Percentiles rank a stretch among this genome's conserved stretches.
phyloP scores from a whole-genome alignment of 2,888 invertebrate genomes.

The Chrysotoxum bicinctum region DNA sequence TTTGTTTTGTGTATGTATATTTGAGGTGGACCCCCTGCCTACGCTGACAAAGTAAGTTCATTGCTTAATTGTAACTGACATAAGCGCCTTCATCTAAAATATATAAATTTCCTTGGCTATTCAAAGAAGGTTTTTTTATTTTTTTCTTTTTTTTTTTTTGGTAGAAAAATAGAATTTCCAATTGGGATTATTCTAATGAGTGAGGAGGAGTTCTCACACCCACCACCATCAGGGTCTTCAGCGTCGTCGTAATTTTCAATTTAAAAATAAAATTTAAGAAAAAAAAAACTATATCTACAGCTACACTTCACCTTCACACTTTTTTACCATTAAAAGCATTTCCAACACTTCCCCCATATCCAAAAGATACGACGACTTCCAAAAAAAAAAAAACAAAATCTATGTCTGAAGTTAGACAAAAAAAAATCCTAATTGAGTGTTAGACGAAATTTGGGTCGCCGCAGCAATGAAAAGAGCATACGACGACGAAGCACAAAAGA shows the following conservation, averaged over 20 bases:
- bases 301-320: constrained; percentile 39
- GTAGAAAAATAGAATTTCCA: constrained; percentile 21
- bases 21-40: constrained; percentile 46
- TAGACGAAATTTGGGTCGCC: constrained; percentile 64
- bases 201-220: constrained; percentile 53
- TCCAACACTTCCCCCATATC: constrained; percentile 5
- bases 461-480: constrained; percentile 49
- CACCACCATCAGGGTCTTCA: constrained; percentile 11
- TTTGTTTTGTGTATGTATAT: background rate
- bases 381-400: background rate
- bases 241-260: constrained; percentile 18
- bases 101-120: background rate
- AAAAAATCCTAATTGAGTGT: constrained; percentile 69
- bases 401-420: constrained; percentile 46
- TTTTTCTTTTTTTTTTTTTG: constrained; percentile 19
- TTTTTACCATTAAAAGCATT: constrained; percentile 22
- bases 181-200: constrained; percentile 55
- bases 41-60: constrained; percentile 39
- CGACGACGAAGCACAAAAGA: constrained; percentile 25
- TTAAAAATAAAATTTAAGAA: constrained; percentile 20
- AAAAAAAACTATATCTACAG: background rate
- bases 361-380: background rate
- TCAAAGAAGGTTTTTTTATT: constrained; percentile 8
- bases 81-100: constrained; percentile 54
- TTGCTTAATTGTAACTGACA: constrained; percentile 67